phyloP scores from a whole-genome alignment of 2,888 invertebrate species.

The Malachius bipustulatus region DNA sequence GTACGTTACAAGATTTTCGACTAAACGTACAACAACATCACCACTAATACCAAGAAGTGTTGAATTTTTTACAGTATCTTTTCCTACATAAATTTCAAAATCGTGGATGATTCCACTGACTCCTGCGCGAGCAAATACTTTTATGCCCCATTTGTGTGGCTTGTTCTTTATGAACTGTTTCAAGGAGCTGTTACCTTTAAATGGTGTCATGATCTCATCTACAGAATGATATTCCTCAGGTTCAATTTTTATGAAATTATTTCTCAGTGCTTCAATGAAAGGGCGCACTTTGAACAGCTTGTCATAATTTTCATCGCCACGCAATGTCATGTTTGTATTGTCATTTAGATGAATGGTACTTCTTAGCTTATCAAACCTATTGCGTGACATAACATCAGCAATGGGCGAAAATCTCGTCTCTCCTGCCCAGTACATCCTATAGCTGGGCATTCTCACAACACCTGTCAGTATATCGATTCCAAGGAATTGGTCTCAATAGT shows the following conservation, averaged over 20 bases:
- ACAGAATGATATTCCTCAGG: slow-evolving; percentile 22
- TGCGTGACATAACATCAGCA: slow-evolving; percentile 21
- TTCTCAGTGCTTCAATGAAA: slow-evolving; percentile 15
- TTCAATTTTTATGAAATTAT: slow-evolving; percentile 19
- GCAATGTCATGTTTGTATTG: slow-evolving; percentile 12
- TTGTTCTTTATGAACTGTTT: slow-evolving; percentile 23
- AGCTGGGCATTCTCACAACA: slow-evolving; percentile 19
- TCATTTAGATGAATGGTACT: slow-evolving; percentile 15
- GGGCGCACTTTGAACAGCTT: slow-evolving; percentile 21
- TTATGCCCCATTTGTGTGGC: slow-evolving; percentile 23
- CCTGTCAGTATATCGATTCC: slow-evolving; percentile 19
- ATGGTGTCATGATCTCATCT: slow-evolving; percentile 26
- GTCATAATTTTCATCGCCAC: slow-evolving; percentile 15
- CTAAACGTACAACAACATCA: slow-evolving; percentile 16
- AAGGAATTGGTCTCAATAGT: no score
- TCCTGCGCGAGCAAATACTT: slow-evolving; percentile 22
- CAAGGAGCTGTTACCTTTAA: slow-evolving; percentile 21
- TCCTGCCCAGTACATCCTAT: slow-evolving; percentile 21
- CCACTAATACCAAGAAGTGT: slow-evolving; percentile 17
- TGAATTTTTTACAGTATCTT: slow-evolving; percentile 14
- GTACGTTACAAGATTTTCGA: no score
- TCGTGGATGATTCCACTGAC: slow-evolving; percentile 22
- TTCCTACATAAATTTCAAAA: slow-evolving; percentile 23
- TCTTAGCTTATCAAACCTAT: slow-evolving; percentile 19
- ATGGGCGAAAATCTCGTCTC: slow-evolving; percentile 18